phyloP scores from a whole-genome alignment of 1,140 invertebrate genomes.

The Bilobella aurantiaca region DNA sequence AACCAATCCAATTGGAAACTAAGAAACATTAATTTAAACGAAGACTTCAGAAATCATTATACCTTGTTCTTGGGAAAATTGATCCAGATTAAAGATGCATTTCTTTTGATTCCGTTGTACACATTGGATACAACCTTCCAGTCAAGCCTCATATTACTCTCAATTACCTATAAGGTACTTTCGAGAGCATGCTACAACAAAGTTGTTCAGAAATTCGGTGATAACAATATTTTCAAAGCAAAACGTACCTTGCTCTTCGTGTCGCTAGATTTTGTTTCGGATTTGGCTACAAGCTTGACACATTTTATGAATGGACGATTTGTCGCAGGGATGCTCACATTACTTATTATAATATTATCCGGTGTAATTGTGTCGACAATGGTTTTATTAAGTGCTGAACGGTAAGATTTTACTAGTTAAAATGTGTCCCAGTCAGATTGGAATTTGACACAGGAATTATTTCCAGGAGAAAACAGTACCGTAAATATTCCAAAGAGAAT shows the following conservation, averaged over 20 bases:
- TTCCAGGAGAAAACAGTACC: background rate
- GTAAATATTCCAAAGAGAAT: background rate
- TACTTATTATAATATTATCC: background rate
- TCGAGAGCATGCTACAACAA: too few species aligned
- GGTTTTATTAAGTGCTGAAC: background rate
- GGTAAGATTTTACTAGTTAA: background rate
- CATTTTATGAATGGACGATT: background rate
- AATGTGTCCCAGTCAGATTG: background rate
- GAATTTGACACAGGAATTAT: too few species aligned
- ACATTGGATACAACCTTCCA: too few species aligned
- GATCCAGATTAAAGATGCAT: too few species aligned
- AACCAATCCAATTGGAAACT: too few species aligned
- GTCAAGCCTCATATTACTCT: too few species aligned
- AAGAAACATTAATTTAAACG: too few species aligned
- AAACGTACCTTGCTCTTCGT: background rate
- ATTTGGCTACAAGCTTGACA: background rate
- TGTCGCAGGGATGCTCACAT: background rate
- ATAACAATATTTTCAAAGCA: background rate
- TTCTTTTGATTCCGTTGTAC: too few species aligned
- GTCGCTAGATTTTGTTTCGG: background rate
- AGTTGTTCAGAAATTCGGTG: too few species aligned
- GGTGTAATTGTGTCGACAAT: background rate
- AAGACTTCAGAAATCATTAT: too few species aligned
- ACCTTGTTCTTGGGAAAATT: too few species aligned
- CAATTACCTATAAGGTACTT: too few species aligned